Base-by-base conservation (phyloP, 2,797 vertebrate species). In the Potorous gilbertii region DNA sequence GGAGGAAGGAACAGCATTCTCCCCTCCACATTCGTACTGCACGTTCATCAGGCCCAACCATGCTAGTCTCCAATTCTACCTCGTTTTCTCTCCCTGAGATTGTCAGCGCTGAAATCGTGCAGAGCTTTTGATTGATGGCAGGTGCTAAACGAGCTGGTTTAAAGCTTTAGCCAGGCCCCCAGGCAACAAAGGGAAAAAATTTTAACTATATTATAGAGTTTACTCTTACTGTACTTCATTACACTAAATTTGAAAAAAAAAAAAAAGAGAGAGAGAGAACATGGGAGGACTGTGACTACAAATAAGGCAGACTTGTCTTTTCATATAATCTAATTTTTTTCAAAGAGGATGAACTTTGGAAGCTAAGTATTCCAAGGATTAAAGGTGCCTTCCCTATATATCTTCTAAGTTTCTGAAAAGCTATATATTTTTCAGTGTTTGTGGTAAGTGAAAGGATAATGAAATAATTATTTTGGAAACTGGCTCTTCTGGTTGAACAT, bases 71-170 rank as follows among this genome's bases (percentile, higher is more conserved):
- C 56, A 95, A 24, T 94, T 57, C 89, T 54, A 5, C 56, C 91
- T 93, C 57, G 87, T 92, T 2, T 95, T 96, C 97, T 94, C 93
- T 97, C 59, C n/a, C 93, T 52, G 28, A 16, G 2, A 95, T n/a
- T 62, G 93, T 56, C 96, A 46, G 57, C 92, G 95, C 54, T 97
- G 81, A 96, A 59, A 56, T 57, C 57, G 34, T 96, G 24, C n/a
- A 94, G 18, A 34, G 55, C 94, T 94, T 96, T 98, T 94, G 97
- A 97, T 91, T 94, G 96, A 97, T 95, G 94, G 95, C 96, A 97
- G 96, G 97, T 97, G 97, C 98, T 95, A 97, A 95, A 96, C 95
- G 93, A 96, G 93, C 92, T 98, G 97, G 97, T 90, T 97, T 94
- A 97, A 97, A 96, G 96, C 94, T 74, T 62, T 90, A 94, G 94